Conservation (phyloP, 2,888 invertebrate species). For the Villa cingulata region DNA sequence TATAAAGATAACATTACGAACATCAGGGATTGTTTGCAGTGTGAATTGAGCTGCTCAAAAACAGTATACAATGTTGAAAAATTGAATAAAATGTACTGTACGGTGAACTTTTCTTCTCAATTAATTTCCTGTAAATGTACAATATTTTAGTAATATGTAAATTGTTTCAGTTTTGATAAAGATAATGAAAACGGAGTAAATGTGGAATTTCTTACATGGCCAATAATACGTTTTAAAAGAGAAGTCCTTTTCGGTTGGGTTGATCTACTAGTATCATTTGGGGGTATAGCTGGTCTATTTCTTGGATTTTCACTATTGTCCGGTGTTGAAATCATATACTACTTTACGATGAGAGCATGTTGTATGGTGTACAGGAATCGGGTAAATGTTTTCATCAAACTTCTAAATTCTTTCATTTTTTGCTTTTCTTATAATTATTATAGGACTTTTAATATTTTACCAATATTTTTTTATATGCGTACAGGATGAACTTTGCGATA, state of each 20-base stretch:
- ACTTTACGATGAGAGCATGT: slow-evolving; percentile 52
- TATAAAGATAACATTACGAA: slow-evolving; percentile 42
- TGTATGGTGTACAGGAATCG: slow-evolving; percentile 36
- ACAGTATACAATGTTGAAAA: slow-evolving; percentile 65
- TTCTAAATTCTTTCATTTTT: no score
- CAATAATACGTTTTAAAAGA: slow-evolving; percentile 60
- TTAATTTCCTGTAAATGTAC: no score
- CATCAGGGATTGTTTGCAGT: slow-evolving; percentile 45
- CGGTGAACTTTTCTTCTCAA: no score
- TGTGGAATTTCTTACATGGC: slow-evolving; percentile 60
- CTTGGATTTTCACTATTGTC: slow-evolving; percentile 61
- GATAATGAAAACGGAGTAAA: slow-evolving; percentile 23
- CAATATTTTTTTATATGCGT: background rate
- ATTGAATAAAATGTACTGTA: slow-evolving; percentile 48
- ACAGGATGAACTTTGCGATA: slow-evolving; percentile 30
- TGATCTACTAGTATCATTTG: slow-evolving; percentile 50
- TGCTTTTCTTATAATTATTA: no score
- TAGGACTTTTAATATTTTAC: background rate
- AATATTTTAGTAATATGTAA: no score
- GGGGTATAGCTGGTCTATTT: slow-evolving; percentile 42
- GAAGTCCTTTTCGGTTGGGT: slow-evolving; percentile 77
- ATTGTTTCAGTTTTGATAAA: slow-evolving; percentile 16
- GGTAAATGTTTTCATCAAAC: no score
- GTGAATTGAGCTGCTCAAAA: slow-evolving; percentile 60
- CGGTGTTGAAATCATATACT: slow-evolving; percentile 62